Evolutionary conservation across 2,888 invertebrate genomes (phyloP).

Genomic region (Stegana nigrithorax): DNA sequence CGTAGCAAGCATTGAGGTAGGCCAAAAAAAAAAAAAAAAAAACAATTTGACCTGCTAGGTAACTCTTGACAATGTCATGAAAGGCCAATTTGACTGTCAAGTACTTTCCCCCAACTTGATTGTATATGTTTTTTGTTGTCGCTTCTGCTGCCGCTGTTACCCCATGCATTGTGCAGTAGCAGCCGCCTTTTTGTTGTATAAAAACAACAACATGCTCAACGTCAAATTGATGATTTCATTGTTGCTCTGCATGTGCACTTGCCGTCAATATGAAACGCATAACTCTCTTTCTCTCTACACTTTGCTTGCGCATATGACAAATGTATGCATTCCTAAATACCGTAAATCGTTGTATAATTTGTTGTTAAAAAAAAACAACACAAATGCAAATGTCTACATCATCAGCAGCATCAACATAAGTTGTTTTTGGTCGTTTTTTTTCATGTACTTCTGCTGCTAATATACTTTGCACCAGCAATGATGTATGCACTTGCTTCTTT

Average conservation of each 20-base stretch:
- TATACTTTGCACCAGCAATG: too few relatives aligned
- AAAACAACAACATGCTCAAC: neutral
- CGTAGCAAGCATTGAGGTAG: conserved; percentile 13
- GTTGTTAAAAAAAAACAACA: neutral
- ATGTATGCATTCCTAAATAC: neutral
- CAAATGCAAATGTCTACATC: conserved; percentile 11
- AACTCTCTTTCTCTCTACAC: too few relatives aligned
- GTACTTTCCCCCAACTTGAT: neutral
- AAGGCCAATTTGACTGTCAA: conserved; percentile 6
- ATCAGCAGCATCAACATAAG: too few relatives aligned
- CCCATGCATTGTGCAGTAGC: neutral
- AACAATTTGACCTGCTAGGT: neutral
- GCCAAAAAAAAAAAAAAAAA: neutral
- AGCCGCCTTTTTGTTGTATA: neutral
- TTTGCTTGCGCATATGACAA: too few relatives aligned
- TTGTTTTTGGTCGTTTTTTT: too few relatives aligned
- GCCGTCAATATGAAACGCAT: too few relatives aligned
- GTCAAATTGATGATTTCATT: conserved; percentile 14
- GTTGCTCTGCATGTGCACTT: conserved; percentile 2
- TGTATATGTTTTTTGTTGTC: neutral
- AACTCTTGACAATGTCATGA: conserved; percentile 14
- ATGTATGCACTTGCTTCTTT: neutral
- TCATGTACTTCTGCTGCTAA: too few relatives aligned
- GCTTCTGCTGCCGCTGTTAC: neutral
- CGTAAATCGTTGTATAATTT: conserved; percentile 8